Evolutionary conservation across 1,140 invertebrate species (phyloP), one percentile per base, ranked within the genome.

Genomic region (Tetramorium alpestre): DNA sequence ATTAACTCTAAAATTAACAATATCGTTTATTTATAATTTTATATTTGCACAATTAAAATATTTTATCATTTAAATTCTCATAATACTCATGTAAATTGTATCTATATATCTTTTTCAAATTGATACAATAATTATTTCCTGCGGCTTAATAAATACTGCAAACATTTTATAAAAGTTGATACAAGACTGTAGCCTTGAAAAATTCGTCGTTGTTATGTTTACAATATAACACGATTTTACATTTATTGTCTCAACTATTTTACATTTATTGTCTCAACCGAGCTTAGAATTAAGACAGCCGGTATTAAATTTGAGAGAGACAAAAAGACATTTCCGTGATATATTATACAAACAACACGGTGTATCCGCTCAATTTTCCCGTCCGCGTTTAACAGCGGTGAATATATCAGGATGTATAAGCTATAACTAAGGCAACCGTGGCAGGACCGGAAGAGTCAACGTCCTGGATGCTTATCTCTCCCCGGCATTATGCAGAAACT

Each of bases 381-480:
- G n/a, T 54, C 58, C 80, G 44, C 51, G 41, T 47, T 84, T 62
- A 58, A 73, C 38, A 33, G 25, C 54, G 25, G 67, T 54, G 67
- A 22, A 82, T 73, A 69, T 18, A 58, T 73, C 69, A 38, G 41
- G 25, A 33, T 47, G 25, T 47, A 60, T 33, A 60, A 84, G 54
- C 41, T 18, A 84, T 60, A 75, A 75, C 67, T 28, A 70, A 73
- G 51, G 65, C 41, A 49, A 28, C 80, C 47, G n/a, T 28, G 80
- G 56, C 69, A 84, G 80, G 41, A 82, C 80, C 80, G 67, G 69
- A 84, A 73, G 41, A 84, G 80, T 84, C 69, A 84, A 84, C 80
- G 80, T 84, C 69, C 80, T 62, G 54, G 80, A 84, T 84, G 80
- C 80, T 84, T 84, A 75, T 84, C 82, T 85, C 58, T 85, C 47